phyloP scores from a whole-genome alignment of 2,888 invertebrate genomes.

The Resseliella maxima region DNA sequence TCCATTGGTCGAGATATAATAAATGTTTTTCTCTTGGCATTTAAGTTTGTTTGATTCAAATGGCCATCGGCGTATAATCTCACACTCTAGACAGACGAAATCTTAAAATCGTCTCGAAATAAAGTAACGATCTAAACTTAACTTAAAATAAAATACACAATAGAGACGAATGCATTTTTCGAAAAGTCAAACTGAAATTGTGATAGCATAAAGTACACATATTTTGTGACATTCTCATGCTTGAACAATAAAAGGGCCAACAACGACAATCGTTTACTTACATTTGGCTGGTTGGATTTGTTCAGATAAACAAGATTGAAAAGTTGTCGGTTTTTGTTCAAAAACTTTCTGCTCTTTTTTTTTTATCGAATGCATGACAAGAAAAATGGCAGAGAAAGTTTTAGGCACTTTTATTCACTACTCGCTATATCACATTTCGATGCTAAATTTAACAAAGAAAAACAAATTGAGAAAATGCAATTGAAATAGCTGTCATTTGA shows the following conservation, averaged over 20 bases:
- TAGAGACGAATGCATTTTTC: not conserved
- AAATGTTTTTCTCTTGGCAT: not conserved
- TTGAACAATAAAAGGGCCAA: not conserved
- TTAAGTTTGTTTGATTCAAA: not conserved
- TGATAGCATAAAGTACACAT: too few species aligned
- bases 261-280: not conserved
- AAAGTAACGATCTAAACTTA: not conserved
- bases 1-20: not conserved
- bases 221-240: not conserved
- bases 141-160: not conserved
- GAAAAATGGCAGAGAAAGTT: not conserved
- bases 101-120: not conserved
- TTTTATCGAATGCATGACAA: too few species aligned
- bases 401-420: not conserved
- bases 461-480: not conserved
- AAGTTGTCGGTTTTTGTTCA: not conserved
- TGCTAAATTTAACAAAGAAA: not conserved
- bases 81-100: not conserved
- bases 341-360: not conserved
- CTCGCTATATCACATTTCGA: constrained; percentile 25
- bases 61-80: not conserved
- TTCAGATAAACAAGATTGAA: not conserved
- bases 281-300: not conserved
- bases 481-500: not conserved
- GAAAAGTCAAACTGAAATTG: too few species aligned